These are phyloP conservation scores for Parotocinclus haroldoi DNA, from an alignment of 2,797 vertebrate species.

Conservation along the genomic window DNA sequence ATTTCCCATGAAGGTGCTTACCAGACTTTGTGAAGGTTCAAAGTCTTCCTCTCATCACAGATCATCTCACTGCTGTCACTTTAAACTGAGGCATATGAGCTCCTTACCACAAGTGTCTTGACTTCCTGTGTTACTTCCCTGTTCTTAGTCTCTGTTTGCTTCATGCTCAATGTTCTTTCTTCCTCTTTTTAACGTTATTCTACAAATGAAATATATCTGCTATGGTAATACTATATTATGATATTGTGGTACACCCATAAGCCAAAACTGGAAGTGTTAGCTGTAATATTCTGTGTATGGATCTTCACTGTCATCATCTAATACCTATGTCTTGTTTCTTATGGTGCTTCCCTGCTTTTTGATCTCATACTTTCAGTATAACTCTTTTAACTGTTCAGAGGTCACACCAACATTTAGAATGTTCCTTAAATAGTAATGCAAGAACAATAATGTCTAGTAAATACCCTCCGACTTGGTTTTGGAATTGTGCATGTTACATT, in stretches of 20 bases:
- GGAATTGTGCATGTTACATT: background rate
- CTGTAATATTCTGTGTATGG: background rate
- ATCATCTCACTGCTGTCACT: conserved; percentile 24
- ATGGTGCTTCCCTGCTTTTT: conserved; percentile 35
- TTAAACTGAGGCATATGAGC: conserved; percentile 29
- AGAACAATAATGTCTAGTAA: background rate
- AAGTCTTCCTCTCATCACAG: conserved; percentile 38
- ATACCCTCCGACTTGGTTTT: background rate
- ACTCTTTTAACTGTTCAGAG: conserved; percentile 9
- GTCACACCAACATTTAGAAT: conserved; percentile 28
- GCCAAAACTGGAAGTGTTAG: background rate
- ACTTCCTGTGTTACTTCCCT: conserved; percentile 78
- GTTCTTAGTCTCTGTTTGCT: conserved; percentile 43
- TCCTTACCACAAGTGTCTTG: conserved; percentile 60
- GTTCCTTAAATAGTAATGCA: conserved; percentile 7
- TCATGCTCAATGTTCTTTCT: conserved; percentile 6
- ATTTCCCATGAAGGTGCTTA: conserved; percentile 28
- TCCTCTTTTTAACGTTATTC: conserved; percentile 29
- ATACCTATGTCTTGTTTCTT: conserved; percentile 5
- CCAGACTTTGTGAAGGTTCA: conserved; percentile 27
- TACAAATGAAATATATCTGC: conserved; percentile 13
- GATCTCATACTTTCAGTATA: conserved; percentile 15
- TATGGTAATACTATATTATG: background rate
- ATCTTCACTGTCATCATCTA: no score
- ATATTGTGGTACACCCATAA: conserved; percentile 12